Evolutionary conservation across 2,888 invertebrate genomes (phyloP).

Genomic region (Patella caerulea): DNA sequence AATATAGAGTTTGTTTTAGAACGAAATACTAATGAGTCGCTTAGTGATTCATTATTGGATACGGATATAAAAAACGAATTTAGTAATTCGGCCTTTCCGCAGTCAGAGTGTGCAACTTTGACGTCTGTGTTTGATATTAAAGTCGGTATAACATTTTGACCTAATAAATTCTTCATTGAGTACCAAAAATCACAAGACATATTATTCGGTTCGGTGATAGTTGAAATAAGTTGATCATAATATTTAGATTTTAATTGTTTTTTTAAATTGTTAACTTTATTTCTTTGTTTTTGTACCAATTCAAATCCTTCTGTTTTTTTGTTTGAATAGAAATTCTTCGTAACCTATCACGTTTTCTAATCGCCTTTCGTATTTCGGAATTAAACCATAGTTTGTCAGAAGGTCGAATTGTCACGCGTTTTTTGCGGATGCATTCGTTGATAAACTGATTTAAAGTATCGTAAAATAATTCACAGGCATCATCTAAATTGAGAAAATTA

Average conservation of each 20-base stretch:
- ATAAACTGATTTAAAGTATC: neutral
- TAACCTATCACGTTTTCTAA: neutral
- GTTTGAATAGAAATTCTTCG: neutral
- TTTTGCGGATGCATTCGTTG: neutral
- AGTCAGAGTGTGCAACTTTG: neutral
- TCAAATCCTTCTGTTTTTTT: neutral
- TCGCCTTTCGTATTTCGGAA: neutral
- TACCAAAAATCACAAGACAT: neutral
- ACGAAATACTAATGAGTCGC: neutral
- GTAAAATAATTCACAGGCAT: neutral
- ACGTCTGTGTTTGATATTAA: neutral
- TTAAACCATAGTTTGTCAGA: neutral
- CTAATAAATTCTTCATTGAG: neutral
- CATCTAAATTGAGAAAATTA: neutral
- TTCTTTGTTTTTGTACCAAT: neutral
- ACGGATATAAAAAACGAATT: neutral
- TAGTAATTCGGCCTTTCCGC: neutral
- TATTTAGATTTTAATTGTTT: too few species aligned
- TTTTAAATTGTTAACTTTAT: neutral
- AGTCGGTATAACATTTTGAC: neutral
- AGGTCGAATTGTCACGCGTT: neutral
- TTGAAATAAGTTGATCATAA: neutral
- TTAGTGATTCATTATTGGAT: neutral
- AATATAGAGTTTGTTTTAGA: neutral
- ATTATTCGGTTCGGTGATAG: neutral